Base-by-base conservation (phyloP, 2,888 invertebrate species). In the Sinhomidia bicolor region DNA sequence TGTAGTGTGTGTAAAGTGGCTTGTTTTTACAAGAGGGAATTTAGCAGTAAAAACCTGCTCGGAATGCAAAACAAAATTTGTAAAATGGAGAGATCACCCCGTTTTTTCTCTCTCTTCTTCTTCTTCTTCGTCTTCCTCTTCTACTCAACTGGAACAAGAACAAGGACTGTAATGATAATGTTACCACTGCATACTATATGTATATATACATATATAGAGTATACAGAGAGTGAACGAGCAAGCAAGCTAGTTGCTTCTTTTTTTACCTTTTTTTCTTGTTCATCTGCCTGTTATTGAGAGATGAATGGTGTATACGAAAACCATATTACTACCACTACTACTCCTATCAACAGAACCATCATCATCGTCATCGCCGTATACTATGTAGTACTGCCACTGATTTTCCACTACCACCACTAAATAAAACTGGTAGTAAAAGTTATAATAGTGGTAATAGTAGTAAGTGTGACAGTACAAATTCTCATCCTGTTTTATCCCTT, bases 401-500 rank as follows among this genome's bases (percentile, higher is more conserved):
- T 86, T n/a, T n/a, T 44, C 26, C 81, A n/a, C 68, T 76, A 26
- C 60, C 17, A 32, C 78, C 17, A 32, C 78, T 60, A 81, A 78
- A 62, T 60, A 81, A 78, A 62, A 82, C 76, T 76, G 65, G 85
- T 85, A 68, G 68, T 88, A 88, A 85, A 83, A 85, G 89, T 89
- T 82, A 83, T 76, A 84, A 79, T 88, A 80, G 81, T 68, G 65
- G 81, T 89, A 76, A 78, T 76, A 47, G 86, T 68, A 86, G 87
- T 87, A 89, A 83, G 82, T 84, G 86, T 87, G 87, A 87, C 87
- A 84, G 87, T 89, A 87, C 89, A 89, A 89, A 89, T 85, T 89
- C 89, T 89, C 86, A 89, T 89, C 89, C 86, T 82, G 83, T 86
- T 89, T 89, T 89, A 89, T 89, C 89, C 89, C 85, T 85, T 89